Base-by-base conservation (phyloP, 2,797 vertebrate genomes). In the Tokudaia muenninki region DNA sequence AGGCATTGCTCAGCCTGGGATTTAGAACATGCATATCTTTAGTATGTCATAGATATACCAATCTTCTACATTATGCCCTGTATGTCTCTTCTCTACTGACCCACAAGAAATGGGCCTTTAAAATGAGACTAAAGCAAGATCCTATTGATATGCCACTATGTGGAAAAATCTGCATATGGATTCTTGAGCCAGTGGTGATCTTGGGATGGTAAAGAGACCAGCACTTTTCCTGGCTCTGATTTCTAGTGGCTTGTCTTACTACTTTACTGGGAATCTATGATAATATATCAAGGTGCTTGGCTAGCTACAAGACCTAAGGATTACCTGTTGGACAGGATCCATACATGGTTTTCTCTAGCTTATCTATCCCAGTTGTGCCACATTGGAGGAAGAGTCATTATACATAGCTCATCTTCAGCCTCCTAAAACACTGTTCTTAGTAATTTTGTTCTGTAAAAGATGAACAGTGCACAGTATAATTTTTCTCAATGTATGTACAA, bases 401-500 rank as follows among this genome's bases (percentile, higher is more conserved):
- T 9, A 52, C 37, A 92, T 13, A 44, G 7, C 8, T 91, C 70
- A 89, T 22, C 3, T 14, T 82, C 21, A 87, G 41, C 24, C n/a
- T 93, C 14, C 87, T 57, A 81, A 92, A 92, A 29, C 11, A 59
- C 81, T 75, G 34, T 24, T 1, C 29, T 37, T 44, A 79, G 10
- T 87, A 41, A 91, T 19, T 0, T 47, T 90, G 81, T 87, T 90
- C 90, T 65, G 22, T 75, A n/a, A 74, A 55, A 92, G 6, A 82
- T 84, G 79, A 92, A 55, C 14, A 88, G 2, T 72, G 11, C 21
- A 50, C n/a, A 17, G n/a, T 13, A 67, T 70, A 50, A 63, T 50
- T 92, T 94, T 95, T 65, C 3, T 90, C 91, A 87, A 29, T 65
- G 75, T 34, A 34, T 59, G 31, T 79, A 94, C n/a, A 94, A 37